These are phyloP conservation scores for Electrona antarctica DNA, from an alignment of 2,113 vertebrate genomes.

Conservation along the genomic window DNA sequence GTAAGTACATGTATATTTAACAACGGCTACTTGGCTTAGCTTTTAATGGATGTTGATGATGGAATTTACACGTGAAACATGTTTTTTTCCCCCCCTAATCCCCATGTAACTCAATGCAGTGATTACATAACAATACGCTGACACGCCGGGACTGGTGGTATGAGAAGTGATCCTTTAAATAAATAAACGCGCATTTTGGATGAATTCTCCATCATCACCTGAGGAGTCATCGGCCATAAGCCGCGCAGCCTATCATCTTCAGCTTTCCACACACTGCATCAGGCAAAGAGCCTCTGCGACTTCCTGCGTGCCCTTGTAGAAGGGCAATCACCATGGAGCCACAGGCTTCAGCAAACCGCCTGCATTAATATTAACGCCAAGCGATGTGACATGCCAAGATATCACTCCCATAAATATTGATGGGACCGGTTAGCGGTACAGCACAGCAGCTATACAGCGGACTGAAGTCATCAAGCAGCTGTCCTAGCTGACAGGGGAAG, in stretches of 20 bases:
- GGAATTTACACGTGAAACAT: conserved; percentile 3
- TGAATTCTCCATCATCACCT: conserved; percentile 18
- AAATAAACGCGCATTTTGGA: conserved; percentile 16
- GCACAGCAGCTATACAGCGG: conserved; percentile 14
- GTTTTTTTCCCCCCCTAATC: neutral
- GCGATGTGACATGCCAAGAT: conserved; percentile 15
- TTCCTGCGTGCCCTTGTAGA: conserved; percentile 45
- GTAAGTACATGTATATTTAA: neutral
- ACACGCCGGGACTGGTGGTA: conserved; percentile 29
- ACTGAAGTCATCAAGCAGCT: conserved; percentile 50
- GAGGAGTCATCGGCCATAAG: conserved; percentile 28
- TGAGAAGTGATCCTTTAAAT: conserved; percentile 16
- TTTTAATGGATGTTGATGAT: conserved; percentile 42
- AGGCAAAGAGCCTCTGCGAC: conserved; percentile 9
- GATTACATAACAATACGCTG: conserved; percentile 18
- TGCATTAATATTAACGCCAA: conserved; percentile 45
- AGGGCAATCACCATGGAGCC: conserved; percentile 35
- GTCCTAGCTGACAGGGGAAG: conserved; percentile 28
- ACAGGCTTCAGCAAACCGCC: conserved; percentile 20
- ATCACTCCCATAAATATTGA: conserved; percentile 55
- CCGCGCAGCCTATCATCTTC: conserved; percentile 21
- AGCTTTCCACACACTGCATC: conserved; percentile 17
- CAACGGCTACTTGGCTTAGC: conserved; percentile 10
- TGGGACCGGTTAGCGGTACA: conserved; percentile 27
- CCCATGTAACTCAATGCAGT: neutral